Evolutionary conservation across 1,140 invertebrate genomes (phyloP).

Genomic region (Metopolophium dirhodum): DNA sequence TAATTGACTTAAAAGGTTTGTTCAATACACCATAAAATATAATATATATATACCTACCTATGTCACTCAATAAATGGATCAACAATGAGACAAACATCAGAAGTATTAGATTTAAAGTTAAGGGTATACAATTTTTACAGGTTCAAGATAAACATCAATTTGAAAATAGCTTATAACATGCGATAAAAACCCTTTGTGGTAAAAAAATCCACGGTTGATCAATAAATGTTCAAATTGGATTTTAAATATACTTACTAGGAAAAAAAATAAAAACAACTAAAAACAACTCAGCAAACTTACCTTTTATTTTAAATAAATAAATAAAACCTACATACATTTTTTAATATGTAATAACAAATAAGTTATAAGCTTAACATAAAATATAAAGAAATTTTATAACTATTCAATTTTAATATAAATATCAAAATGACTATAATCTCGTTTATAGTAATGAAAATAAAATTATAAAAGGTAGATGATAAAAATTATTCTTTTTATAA

Average conservation of each 20-base stretch:
- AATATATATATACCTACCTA: neutral
- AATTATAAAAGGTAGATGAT: too few relatives aligned
- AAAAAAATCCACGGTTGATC: too few relatives aligned
- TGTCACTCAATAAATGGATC: neutral
- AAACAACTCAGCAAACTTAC: neutral
- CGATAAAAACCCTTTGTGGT: neutral
- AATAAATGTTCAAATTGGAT: too few relatives aligned
- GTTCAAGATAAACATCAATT: neutral
- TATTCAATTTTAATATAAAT: too few relatives aligned
- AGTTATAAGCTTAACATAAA: too few relatives aligned
- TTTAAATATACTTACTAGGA: neutral
- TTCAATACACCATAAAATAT: neutral
- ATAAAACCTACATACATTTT: too few relatives aligned
- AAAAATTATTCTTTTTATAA: too few relatives aligned
- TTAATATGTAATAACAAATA: too few relatives aligned
- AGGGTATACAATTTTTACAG: neutral
- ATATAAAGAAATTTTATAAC: too few relatives aligned
- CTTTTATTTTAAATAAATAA: neutral
- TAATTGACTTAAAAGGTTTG: neutral
- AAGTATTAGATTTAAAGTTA: neutral
- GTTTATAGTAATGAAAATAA: too few relatives aligned
- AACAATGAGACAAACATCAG: neutral
- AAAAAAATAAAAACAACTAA: neutral
- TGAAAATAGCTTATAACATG: neutral
- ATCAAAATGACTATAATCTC: too few relatives aligned